These are phyloP conservation scores for Nebria ingens DNA, from an alignment of 1,140 invertebrate genomes.

Conservation along the genomic window DNA sequence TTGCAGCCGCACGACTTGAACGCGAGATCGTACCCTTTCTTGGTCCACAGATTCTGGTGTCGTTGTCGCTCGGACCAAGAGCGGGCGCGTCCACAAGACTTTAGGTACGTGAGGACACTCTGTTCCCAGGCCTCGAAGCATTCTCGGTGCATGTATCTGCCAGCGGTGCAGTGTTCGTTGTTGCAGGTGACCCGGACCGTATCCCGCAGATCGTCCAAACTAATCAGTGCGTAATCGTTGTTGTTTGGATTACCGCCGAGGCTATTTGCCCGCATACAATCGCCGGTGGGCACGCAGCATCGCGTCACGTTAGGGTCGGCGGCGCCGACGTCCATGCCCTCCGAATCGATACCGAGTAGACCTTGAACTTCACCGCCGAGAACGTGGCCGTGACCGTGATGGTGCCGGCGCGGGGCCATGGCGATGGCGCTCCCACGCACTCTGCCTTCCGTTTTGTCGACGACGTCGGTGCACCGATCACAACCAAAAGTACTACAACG, in stretches of 20 bases:
- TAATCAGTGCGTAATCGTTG: constrained; percentile 48
- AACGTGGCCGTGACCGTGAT: constrained; percentile 16
- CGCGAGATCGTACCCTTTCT: constrained; percentile 91
- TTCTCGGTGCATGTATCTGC: constrained; percentile 88
- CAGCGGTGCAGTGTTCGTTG: constrained; percentile 79
- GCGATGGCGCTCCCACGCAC: background rate
- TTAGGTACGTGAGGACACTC: constrained; percentile 74
- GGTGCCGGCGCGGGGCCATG: constrained; percentile 12
- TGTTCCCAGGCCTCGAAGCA: constrained; percentile 93
- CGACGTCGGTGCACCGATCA: constrained; percentile 18
- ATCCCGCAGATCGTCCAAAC: constrained; percentile 62
- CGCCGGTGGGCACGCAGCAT: constrained; percentile 73
- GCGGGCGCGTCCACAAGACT: constrained; percentile 77
- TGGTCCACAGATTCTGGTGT: constrained; percentile 92
- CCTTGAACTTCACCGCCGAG: constrained; percentile 29
- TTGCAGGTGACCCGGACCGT: constrained; percentile 87
- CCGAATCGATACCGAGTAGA: constrained; percentile 24
- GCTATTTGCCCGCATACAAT: constrained; percentile 55
- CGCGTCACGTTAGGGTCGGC: constrained; percentile 42
- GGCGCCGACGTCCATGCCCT: constrained; percentile 32
- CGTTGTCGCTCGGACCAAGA: constrained; percentile 91
- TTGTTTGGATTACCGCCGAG: constrained; percentile 24
- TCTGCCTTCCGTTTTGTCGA: constrained; percentile 3
- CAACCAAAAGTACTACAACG: background rate
- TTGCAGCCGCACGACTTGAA: constrained; percentile 82